Evolutionary conservation across 2,797 vertebrate species (phyloP).

Genomic region (Sebastiscus tertius): DNA sequence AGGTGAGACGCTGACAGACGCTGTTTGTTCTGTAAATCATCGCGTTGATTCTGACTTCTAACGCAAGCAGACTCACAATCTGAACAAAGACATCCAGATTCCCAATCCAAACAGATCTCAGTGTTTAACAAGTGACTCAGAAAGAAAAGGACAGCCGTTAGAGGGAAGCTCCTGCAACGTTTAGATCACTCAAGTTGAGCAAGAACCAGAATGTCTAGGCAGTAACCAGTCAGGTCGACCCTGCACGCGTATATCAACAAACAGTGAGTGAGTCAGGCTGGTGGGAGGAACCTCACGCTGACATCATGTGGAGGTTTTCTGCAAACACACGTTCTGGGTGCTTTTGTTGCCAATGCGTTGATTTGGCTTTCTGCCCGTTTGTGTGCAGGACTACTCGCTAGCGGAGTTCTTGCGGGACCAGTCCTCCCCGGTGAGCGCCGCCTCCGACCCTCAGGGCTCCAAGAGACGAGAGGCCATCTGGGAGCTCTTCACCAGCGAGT

Average conservation of each 20-base stretch:
- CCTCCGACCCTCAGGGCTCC: slow-evolving; percentile 62
- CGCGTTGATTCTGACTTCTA: slow-evolving; percentile 5
- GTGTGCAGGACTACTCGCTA: slow-evolving; percentile 85
- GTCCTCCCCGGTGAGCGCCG: slow-evolving; percentile 67
- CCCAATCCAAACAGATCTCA: slow-evolving; percentile 52
- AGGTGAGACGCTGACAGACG: slow-evolving; percentile 67
- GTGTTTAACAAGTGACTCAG: slow-evolving; percentile 33
- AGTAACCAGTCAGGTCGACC: neutral
- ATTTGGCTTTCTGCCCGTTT: neutral
- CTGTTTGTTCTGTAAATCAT: slow-evolving; percentile 48
- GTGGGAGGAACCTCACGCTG: neutral
- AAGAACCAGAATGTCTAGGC: slow-evolving; percentile 65
- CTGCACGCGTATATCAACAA: slow-evolving; percentile 30
- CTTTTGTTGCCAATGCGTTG: neutral
- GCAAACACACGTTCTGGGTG: neutral
- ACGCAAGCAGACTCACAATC: slow-evolving; percentile 18
- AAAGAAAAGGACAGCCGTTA: slow-evolving; percentile 12
- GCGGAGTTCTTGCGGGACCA: slow-evolving; percentile 85
- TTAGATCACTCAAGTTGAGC: slow-evolving; percentile 11
- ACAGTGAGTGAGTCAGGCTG: slow-evolving; percentile 20
- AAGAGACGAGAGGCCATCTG: slow-evolving; percentile 88
- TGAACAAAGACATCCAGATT: slow-evolving; percentile 55
- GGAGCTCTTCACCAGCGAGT: slow-evolving; percentile 94
- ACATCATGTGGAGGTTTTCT: neutral
- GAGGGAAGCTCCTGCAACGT: neutral